Percentiles rank a stretch among this genome's conserved stretches.
Conservation (phyloP, 2,797 vertebrate species). For the Myotis myotis region DNA sequence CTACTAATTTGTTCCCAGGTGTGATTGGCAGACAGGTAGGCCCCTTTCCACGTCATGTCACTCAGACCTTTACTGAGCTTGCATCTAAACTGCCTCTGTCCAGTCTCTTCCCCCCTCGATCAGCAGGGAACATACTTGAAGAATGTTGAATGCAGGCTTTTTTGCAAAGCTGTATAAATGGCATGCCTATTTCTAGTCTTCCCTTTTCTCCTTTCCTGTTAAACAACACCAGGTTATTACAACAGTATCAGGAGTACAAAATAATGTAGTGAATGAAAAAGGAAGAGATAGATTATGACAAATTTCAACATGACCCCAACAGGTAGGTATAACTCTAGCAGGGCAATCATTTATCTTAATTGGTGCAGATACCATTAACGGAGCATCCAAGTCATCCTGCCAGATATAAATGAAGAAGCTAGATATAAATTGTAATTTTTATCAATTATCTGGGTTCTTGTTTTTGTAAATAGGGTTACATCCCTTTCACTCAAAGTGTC, state of each 20-base stretch:
- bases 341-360: background rate
- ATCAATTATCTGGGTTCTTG: background rate
- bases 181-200: no score
- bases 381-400: background rate
- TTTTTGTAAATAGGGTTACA: background rate
- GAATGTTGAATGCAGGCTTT: no score
- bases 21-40: no score
- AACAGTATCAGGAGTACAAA: background rate
- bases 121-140: no score
- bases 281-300: background rate
- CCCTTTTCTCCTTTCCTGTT: no score
- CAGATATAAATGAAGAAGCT: background rate
- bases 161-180: no score
- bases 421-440: background rate
- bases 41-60: no score
- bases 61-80: no score
- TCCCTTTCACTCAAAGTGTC: background rate
- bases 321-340: background rate
- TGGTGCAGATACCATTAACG: background rate
- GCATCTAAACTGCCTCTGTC: no score
- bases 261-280: background rate
- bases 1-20: no score
- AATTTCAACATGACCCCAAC: background rate
- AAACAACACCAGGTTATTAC: no score
- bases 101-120: no score